Conservation (phyloP, 2,797 vertebrate genomes). For the Trachurus trachurus region DNA sequence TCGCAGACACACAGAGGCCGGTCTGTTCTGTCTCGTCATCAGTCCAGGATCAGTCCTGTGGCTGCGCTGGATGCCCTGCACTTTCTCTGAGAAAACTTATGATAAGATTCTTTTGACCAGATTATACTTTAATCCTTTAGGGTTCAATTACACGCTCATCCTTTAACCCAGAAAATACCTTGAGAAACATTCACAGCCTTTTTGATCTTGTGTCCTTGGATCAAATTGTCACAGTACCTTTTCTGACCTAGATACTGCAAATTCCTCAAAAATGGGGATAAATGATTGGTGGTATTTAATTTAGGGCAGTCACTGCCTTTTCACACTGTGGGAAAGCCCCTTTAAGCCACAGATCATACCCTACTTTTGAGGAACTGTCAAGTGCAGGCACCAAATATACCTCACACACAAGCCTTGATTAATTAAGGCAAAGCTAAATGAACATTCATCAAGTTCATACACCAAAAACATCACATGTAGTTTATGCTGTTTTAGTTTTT, state of each 20-base stretch:
- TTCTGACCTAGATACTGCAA: constrained; percentile 48
- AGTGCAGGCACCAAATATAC: too few species aligned
- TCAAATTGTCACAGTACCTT: constrained; percentile 5
- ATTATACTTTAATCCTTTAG: constrained; percentile 60
- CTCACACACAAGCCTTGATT: not conserved
- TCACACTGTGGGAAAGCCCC: constrained; percentile 11
- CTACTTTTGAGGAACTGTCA: constrained; percentile 20
- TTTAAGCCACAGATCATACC: constrained; percentile 31
- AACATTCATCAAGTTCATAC: not conserved
- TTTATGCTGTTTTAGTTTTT: too few species aligned
- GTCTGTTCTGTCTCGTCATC: constrained; percentile 41
- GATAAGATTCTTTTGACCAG: constrained; percentile 56
- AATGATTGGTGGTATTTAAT: constrained; percentile 28
- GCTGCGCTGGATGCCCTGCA: not conserved
- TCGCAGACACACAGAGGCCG: constrained; percentile 19
- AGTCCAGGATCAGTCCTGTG: constrained; percentile 32
- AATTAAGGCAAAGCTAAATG: not conserved
- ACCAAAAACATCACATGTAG: not conserved
- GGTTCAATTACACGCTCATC: constrained; percentile 35
- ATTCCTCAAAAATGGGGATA: constrained; percentile 10
- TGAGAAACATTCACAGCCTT: constrained; percentile 24
- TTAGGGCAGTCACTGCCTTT: not conserved
- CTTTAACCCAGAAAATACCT: constrained; percentile 40
- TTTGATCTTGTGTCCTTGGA: constrained; percentile 38
- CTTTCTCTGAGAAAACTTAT: constrained; percentile 35